Evolutionary conservation across 2,797 vertebrate genomes (phyloP), one percentile per base, ranked within the genome.

Genomic region (Typhlichthys subterraneus): DNA sequence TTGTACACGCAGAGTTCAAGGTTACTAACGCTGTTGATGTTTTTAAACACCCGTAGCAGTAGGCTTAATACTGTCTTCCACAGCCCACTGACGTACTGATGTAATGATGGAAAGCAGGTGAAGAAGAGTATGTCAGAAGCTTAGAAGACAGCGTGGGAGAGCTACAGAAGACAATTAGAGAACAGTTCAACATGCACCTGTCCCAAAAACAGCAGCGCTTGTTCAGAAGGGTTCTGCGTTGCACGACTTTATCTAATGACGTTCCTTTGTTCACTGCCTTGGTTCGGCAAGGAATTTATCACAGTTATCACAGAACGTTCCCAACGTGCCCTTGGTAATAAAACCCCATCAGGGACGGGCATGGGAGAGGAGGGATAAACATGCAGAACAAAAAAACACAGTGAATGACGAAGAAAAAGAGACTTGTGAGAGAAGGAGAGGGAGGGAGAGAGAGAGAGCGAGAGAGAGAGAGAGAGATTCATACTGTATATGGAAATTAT

Each of bases 311-410:
- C 53, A 69, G 72, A 78, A 8, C 13, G 5, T 70, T 46, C 80
- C 73, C 70, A 64, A 69, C 50, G 58, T 78, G 76, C 68, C 83
- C 79, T 84, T 81, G 70, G 81, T 83, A 85, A 86, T 77, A 76
- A 73, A 83, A 83, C 62, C 83, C 79, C 63, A 89, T 83, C 75
- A 50, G 59, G 57, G 29, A 23, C 48, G 61, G 53, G 63, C 23
- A 53, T 64, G 23, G 2, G 59, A 61, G 42, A 23, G n/a, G 8
- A 15, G 7, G 48, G 15, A 38, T 38, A 38, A 38, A 38, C 33
- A 9, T 38, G 33, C 6, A 9, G 33, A 38, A 45, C 23, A 8
- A 45, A 57, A 51, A 56, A 12, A 51, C 11, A 55, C 45, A 42
- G n/a, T 11, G 5, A 12, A 17, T 10, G 52, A 64, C 59, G 33